Percentiles rank a stretch among this genome's conserved stretches.
Evolutionary conservation across 2,797 vertebrate species (phyloP).

Genomic region (Coendou prehensilis): DNA sequence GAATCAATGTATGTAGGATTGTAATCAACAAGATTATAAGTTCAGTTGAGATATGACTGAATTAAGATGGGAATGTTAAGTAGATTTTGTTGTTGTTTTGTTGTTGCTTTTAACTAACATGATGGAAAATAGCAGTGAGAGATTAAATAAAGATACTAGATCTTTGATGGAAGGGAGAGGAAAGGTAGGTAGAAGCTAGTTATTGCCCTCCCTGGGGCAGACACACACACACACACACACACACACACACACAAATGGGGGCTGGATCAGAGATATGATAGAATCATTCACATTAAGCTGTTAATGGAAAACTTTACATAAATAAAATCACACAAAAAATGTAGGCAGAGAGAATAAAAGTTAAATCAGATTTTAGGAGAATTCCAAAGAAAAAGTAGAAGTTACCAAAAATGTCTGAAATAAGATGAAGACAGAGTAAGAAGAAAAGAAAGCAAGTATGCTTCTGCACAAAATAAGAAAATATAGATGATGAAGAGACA

Average conservation of each 20-base stretch:
- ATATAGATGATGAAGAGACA: not conserved
- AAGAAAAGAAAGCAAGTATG: no score
- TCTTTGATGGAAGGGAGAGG: not conserved
- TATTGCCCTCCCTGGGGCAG: not conserved
- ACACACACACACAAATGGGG: no score
- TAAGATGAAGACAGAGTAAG: not conserved
- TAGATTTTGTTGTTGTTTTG: not conserved
- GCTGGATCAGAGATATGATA: not conserved
- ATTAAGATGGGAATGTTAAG: not conserved
- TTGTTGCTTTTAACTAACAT: not conserved
- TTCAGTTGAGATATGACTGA: not conserved
- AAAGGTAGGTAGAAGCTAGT: not conserved
- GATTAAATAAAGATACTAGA: not conserved
- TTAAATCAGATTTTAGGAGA: not conserved
- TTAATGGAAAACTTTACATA: not conserved
- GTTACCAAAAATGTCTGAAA: not conserved
- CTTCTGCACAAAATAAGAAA: not conserved
- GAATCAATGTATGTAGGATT: not conserved
- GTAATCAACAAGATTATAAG: not conserved
- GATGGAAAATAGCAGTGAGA: not conserved
- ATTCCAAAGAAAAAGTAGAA: not conserved
- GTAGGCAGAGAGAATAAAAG: not conserved
- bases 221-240: no score
- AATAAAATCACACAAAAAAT: not conserved
- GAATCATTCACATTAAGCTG: not conserved